Evolutionary conservation across 2,888 invertebrate species (phyloP), one percentile per base, ranked within the genome.

Genomic region (Ormyrus thymus): DNA sequence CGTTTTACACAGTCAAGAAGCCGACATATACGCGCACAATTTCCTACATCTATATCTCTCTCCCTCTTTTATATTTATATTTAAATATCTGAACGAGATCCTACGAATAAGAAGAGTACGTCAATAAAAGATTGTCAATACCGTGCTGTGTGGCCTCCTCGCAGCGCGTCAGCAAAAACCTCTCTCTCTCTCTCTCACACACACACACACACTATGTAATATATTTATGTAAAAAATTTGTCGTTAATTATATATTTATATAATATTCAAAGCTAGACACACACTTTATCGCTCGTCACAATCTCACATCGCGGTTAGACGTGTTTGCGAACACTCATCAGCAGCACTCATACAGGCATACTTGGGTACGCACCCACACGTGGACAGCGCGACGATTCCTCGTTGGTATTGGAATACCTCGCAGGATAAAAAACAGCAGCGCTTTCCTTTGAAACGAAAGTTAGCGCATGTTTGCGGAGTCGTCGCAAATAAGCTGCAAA

Each of bases 121-220:
- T 85, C 83, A 84, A 84, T 85, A 84, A 82, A 86, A 86, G 87
- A 88, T 88, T 88, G 87, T 88, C 87, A 86, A 86, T 87, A 87
- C 84, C 85, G 84, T 85, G 87, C 86, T 56, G 73, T 56, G 72
- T 56, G 72, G 59, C 29, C 70, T 29, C 48, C 46, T 46, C 61
- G 51, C 51, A 58, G 50, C 29, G 50, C 29, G 46, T 53, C 65
- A 55, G 29, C 62, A 56, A 71, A 76, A 46, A 50, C 53, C 45
- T 29, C 15, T 55, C 3, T 29, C 5, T 66, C 9, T 58, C 43
- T 15, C 51, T 13, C 58, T 61, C 53, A 45, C 43, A 58, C 7
- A 56, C 29, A 46, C n/a, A 43, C 7, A 10, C 53, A 29, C 45
- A 46, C 8, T 75, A 66, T 29, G 29, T 29, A 29, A 29, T 74